Evolutionary conservation across 2,888 invertebrate genomes (phyloP), one percentile per base, ranked within the genome.

Genomic region (Poecilus cupreus): DNA sequence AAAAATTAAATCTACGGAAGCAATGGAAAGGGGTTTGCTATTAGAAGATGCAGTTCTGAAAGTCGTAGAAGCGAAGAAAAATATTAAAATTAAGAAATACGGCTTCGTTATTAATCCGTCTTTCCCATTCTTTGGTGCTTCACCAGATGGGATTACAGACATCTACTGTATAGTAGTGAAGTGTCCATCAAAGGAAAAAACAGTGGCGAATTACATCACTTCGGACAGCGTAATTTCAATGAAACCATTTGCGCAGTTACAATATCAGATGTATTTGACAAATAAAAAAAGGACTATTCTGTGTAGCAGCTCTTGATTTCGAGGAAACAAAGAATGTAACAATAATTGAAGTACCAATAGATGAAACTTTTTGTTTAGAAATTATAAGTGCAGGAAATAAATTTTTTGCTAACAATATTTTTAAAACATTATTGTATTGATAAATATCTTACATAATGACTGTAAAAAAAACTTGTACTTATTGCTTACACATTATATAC

Each of bases 261-360:
- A 84, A 68, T 26, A 84, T 3, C 83, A 85, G 80, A 85, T 85
- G 85, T 75, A 60, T 64, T 54, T 83, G 11, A 49, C 49, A 5
- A 49, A 79, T 20, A 80, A 54, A 78, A 81, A n/a, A 81, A 51
- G 24, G 80, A 26, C 18, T 80, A 6, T 84, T 84, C 77, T 83
- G 82, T 75, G 83, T 84, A 16, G 83, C 84, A 57, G 43, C 82
- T 26, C 80, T 51, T 51, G 39, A 82, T 75, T 84, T 83, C 76
- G 82, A 83, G 37, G 54, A 32, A 49, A 81, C 37, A 46, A 77
- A n/a, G n/a, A n/a, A n/a, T n/a, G n/a, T n/a, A n/a, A n/a, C n/a
- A n/a, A n/a, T 83, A 74, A 51, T 80, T 22, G 70, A 81, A 10
- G 18, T n/a, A n/a, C n/a, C n/a, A 78, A 74, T 68, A 83, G 70